Evolutionary conservation across 1,140 invertebrate species (phyloP).

Genomic region (Drosophila pallidifrons): DNA sequence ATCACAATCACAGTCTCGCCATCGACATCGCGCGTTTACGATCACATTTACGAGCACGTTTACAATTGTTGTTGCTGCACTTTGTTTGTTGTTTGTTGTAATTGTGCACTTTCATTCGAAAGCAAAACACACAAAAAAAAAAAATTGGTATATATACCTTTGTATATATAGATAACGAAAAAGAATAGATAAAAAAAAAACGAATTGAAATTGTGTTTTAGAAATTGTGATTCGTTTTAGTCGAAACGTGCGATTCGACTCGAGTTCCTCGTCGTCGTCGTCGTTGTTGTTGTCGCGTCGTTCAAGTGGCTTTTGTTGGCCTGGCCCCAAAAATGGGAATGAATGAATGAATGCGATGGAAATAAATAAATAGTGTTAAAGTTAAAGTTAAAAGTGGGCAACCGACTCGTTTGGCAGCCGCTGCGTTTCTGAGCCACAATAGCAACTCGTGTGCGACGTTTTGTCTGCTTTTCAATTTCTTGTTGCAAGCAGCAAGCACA

Average conservation of each 20-base stretch:
- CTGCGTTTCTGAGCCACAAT: constrained; percentile 81
- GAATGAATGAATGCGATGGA: not conserved
- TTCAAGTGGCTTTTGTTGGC: not conserved
- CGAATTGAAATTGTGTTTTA: constrained; percentile 8
- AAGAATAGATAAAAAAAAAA: constrained; percentile 30
- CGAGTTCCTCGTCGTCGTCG: not conserved
- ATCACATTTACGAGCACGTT: constrained; percentile 50
- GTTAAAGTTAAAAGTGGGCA: constrained; percentile 50
- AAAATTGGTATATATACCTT: not conserved
- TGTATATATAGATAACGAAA: not conserved
- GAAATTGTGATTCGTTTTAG: constrained; percentile 14
- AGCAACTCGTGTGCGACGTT: constrained; percentile 74
- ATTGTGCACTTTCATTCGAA: constrained; percentile 71
- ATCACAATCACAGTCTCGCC: constrained; percentile 1
- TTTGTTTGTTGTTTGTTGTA: constrained; percentile 21
- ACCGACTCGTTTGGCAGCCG: constrained; percentile 81
- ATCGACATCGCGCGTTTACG: constrained; percentile 6
- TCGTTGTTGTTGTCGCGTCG: not conserved
- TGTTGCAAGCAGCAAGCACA: constrained; percentile 48
- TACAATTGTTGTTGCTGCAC: constrained; percentile 34
- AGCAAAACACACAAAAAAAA: constrained; percentile 20
- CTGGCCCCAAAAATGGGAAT: constrained; percentile 6
- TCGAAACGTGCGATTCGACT: constrained; percentile 11
- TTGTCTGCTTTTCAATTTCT: constrained; percentile 57
- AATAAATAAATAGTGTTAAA: constrained; percentile 20